Base-by-base conservation (phyloP, 2,888 invertebrate species). In the Congeria kusceri region DNA sequence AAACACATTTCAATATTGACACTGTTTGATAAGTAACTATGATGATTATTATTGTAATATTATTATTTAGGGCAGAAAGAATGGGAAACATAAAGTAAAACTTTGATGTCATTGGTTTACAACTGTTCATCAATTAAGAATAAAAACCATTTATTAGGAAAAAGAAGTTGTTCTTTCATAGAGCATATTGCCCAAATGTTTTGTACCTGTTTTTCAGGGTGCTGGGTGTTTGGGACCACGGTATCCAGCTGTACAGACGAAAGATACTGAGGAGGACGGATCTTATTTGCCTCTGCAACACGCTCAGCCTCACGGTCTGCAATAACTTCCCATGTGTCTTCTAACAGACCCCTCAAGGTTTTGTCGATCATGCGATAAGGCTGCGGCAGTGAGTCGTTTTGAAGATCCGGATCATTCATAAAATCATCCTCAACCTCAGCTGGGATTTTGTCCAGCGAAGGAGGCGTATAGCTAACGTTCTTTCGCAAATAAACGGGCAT, bases 331-430 rank as follows among this genome's bases (percentile, higher is more conserved):
- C 92, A 92, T 25, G 87, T 88, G n/a, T 87, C 87, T 62, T 92
- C 91, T n/a, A 91, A 67, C 29, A 92, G 64, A 57, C 85, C 75
- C n/a, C 63, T 66, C 5, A 92, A 46, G 49, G 92, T 82, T 81
- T 90, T 92, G 69, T 92, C 89, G n/a, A 93, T 87, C 90, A 92
- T 90, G 1, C 92, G 89, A 83, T 90, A 93, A 0, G 93, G 93
- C 77, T 92, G 92, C 27, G 93, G 93, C 13, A 93, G 75, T 47
- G 67, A 63, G 77, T 92, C 93, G 47, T 87, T 83, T 27, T 91
- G 63, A 70, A 89, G 89, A 32, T 92, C 92, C 15, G 92, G 93
- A 66, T 93, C 92, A 57, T 85, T 81, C 13, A 92, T 68, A 75
- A 88, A 92, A 76, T 92, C 92, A 32, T 92, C 92, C 28, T 88